Base-by-base conservation (phyloP, 2,888 invertebrate species). In the Mimachlamys varia region DNA sequence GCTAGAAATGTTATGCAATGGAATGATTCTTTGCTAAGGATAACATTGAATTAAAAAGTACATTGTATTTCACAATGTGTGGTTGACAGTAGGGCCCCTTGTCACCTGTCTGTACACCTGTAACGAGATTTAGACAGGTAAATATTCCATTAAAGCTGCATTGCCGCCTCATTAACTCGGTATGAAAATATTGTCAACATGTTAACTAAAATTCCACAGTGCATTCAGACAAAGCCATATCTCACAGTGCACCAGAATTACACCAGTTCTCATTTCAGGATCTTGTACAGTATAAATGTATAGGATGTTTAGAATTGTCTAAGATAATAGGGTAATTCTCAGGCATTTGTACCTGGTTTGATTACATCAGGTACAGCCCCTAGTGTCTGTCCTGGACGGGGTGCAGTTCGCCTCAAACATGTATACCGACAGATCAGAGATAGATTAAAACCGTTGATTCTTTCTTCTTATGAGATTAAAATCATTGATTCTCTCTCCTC, bases 51-150 rank as follows among this genome's bases (percentile, higher is more conserved):
- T 27, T 76, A 1, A 76, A 76, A 76, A 33, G 76, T 76, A 33
- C 33, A 22, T 76, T 33, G 76, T 76, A 27, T 27, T 76, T 76
- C 33, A 76, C 33, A 22, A 13, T 33, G 17, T 33, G 10, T 76
- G 76, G 33, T 76, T 76, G 76, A 76, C 76, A 76, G 27, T 27
- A 76, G 76, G 22, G 3, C 76, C 33, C 27, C 76, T n/a, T 76
- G 33, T 76, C 76, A 76, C 76, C 76, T 76, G 76, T 33, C 62
- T 22, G 22, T 76, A 33, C 76, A 76, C 76, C 76, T 76, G 76
- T 76, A 76, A 76, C 33, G 76, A 76, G 76, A 76, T 76, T 76
- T 76, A 76, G 76, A 33, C 76, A 76, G 76, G 76, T 76, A 76
- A 27, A 76, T 76, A 33, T 33, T 33, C 76, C 76, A 76, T 76